Percentiles rank a stretch among this genome's conserved stretches.
These are phyloP conservation scores for Hassar affinis DNA, from an alignment of 2,113 vertebrate species.

Conservation along the genomic window DNA sequence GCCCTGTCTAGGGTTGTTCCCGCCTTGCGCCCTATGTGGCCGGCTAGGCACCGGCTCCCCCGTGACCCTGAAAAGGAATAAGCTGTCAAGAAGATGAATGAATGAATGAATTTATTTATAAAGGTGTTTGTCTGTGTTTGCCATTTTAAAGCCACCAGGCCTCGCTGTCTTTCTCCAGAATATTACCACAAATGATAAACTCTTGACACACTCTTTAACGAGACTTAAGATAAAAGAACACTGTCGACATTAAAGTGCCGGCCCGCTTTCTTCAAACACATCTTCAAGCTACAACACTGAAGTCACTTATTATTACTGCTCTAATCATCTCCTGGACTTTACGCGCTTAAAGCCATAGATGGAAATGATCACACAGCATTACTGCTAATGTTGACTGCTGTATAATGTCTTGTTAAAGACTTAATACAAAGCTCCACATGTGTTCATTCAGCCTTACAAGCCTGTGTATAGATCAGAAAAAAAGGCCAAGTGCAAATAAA, in stretches of 20 bases:
- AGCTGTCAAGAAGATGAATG: no score
- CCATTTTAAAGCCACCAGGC: not conserved
- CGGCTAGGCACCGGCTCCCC: no score
- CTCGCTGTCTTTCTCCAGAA: not conserved
- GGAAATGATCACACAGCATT: not conserved
- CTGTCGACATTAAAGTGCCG: not conserved
- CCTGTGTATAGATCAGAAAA: not conserved
- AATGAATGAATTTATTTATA: not conserved
- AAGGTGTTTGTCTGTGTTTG: not conserved
- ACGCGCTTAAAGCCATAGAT: not conserved
- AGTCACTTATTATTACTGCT: constrained; percentile 5
- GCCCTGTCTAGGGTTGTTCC: no score
- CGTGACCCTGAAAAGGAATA: no score
- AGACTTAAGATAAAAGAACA: constrained; percentile 15
- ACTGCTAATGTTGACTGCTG: not conserved
- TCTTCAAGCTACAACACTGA: not conserved
- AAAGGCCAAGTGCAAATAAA: not conserved
- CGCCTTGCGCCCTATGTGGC: no score
- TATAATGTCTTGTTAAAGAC: not conserved
- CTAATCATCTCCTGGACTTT: not conserved
- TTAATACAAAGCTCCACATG: not conserved
- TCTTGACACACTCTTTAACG: constrained; percentile 1
- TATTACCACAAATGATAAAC: not conserved
- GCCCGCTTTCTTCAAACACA: not conserved
- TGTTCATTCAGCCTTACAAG: not conserved